Evolutionary conservation across 2,888 invertebrate species (phyloP).

Genomic region (Diaphora mendica): DNA sequence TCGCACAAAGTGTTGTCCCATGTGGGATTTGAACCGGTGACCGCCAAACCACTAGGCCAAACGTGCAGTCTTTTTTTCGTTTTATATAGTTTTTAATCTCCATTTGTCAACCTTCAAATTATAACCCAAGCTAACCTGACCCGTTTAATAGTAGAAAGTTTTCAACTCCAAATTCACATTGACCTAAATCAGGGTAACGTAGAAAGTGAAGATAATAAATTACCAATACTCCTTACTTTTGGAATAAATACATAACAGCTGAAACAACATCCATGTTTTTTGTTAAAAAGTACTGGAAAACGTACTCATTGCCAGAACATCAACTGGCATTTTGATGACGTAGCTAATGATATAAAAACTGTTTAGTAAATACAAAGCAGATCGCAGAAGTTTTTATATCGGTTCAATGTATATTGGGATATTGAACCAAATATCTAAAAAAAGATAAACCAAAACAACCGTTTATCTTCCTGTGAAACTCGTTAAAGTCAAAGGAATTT

Average conservation of each 20-base stretch:
- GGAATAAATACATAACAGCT: neutral
- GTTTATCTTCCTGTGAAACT: neutral
- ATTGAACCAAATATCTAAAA: conserved; percentile 12
- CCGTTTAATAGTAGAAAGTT: neutral
- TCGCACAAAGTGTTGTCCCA: too few species aligned
- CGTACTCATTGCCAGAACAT: neutral
- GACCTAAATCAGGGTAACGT: neutral
- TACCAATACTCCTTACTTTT: neutral
- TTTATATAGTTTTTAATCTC: too few species aligned
- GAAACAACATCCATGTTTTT: neutral
- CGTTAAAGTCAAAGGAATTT: conserved; percentile 11
- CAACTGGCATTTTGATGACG: conserved; percentile 7
- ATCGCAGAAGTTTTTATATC: conserved; percentile 14
- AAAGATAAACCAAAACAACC: neutral
- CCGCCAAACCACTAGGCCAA: too few species aligned
- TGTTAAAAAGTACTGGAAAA: neutral
- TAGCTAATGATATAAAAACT: conserved; percentile 19
- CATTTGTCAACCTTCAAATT: neutral
- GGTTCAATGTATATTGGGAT: conserved; percentile 21
- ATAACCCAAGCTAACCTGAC: neutral
- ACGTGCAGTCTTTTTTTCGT: too few species aligned
- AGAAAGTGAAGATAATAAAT: neutral
- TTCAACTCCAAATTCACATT: neutral
- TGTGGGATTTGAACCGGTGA: too few species aligned
- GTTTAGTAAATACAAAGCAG: conserved; percentile 18